Evolutionary conservation across 2,888 invertebrate species (phyloP).

Genomic region (Anorthoa munda): DNA sequence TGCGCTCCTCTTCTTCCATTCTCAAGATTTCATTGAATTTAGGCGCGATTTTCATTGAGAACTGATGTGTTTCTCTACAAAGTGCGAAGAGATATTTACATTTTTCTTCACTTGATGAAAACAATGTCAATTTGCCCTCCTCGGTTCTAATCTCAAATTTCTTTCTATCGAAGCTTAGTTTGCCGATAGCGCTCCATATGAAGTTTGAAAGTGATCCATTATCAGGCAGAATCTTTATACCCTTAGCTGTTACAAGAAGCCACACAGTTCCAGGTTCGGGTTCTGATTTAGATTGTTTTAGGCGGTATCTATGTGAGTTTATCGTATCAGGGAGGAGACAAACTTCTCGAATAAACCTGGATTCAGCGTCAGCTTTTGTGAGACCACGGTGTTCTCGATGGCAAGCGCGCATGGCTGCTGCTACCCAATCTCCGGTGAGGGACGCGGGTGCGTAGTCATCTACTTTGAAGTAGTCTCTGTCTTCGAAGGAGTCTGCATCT

Average conservation of each 20-base stretch:
- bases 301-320: constrained; percentile 97
- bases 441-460: constrained; percentile 96
- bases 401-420: constrained; percentile 93
- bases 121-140: constrained; percentile 96
- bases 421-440: constrained; percentile 91
- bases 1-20: constrained; percentile 95
- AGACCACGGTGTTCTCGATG: constrained; percentile 96
- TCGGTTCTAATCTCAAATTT: constrained; percentile 99
- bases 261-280: constrained; percentile 95
- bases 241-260: constrained; percentile 97
- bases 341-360: constrained; percentile 97
- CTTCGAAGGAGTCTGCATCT: constrained; percentile 91
- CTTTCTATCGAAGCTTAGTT: constrained; percentile 98
- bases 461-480: constrained; percentile 93
- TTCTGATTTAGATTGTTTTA: constrained; percentile 95
- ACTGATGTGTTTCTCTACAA: constrained; percentile 98
- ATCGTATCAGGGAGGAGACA: constrained; percentile 95
- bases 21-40: constrained; percentile 95
- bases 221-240: constrained; percentile 96
- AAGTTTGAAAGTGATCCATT: constrained; percentile 94
- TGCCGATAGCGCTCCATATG: constrained; percentile 98
- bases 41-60: constrained; percentile 97
- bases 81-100: constrained; percentile 97
- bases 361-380: constrained; percentile 95
- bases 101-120: constrained; percentile 98